Percentiles rank a stretch among this genome's conserved stretches.
phyloP scores from a whole-genome alignment of 2,113 vertebrate species.

The Onychostoma macrolepis region DNA sequence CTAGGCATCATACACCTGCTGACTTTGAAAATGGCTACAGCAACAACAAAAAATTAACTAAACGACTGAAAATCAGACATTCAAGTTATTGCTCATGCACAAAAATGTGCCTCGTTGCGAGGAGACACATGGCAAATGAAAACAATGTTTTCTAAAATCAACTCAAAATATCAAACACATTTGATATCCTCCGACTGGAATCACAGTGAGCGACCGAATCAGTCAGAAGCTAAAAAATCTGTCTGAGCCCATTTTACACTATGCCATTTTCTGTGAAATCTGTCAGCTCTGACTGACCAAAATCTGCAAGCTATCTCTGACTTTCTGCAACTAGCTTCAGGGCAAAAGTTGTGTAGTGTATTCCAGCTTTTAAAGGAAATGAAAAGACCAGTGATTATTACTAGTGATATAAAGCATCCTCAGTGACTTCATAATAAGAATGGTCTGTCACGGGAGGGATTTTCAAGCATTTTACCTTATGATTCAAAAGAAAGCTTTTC shows the following conservation, averaged over 20 bases:
- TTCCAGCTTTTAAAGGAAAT: background rate
- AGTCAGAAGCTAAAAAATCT: background rate
- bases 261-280: background rate
- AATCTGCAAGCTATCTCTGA: background rate
- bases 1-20: background rate
- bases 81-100: background rate
- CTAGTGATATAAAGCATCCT: background rate
- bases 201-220: too few relatives aligned
- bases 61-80: background rate
- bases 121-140: background rate
- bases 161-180: background rate
- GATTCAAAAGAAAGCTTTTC: background rate
- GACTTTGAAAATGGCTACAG: too few relatives aligned
- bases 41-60: background rate
- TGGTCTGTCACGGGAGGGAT: background rate
- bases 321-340: background rate
- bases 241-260: background rate
- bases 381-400: background rate
- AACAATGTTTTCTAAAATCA: background rate
- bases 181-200: background rate
- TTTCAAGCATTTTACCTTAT: background rate
- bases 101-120: background rate
- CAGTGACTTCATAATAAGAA: background rate
- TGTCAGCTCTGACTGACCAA: background rate
- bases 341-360: background rate